Conservation (phyloP, 1,140 invertebrate genomes). For the Eriocheir sinensis region DNA sequence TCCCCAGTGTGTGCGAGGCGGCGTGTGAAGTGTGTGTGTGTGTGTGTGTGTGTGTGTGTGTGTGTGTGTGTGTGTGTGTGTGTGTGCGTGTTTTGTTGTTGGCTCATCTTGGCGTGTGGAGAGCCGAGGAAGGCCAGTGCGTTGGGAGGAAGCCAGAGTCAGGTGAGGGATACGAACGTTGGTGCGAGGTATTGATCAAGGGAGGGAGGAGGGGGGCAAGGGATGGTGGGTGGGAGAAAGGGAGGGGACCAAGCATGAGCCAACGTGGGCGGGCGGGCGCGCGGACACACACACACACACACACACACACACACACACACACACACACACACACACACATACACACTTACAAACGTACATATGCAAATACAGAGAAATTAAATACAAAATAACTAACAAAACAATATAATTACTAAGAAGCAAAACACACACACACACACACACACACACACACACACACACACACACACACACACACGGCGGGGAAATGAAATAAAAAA, state of each 20-base stretch:
- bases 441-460: too few relatives aligned
- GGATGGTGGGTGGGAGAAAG: neutral
- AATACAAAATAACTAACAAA: too few relatives aligned
- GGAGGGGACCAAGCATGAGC: neutral
- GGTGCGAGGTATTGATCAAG: slow-evolving; percentile 20
- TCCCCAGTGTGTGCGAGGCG: too few relatives aligned
- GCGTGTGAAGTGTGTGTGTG: neutral
- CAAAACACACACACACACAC: neutral
- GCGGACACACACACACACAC: neutral
- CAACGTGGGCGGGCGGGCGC: neutral
- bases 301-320: neutral
- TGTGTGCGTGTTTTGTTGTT: too few relatives aligned
- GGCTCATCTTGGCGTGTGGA: neutral
- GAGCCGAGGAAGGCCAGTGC: neutral
- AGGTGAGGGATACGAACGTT: slow-evolving; percentile 1
- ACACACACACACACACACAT: neutral
- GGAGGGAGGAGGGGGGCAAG: slow-evolving; percentile 38
- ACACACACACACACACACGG: neutral
- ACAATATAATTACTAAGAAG: too few relatives aligned
- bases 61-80: neutral
- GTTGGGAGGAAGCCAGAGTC: neutral
- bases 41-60: neutral
- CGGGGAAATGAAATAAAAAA: neutral
- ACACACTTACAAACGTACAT: neutral
- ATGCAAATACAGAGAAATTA: neutral